These are phyloP conservation scores for Lates calcarifer DNA, from an alignment of 2,113 vertebrate species.

Conservation along the genomic window DNA sequence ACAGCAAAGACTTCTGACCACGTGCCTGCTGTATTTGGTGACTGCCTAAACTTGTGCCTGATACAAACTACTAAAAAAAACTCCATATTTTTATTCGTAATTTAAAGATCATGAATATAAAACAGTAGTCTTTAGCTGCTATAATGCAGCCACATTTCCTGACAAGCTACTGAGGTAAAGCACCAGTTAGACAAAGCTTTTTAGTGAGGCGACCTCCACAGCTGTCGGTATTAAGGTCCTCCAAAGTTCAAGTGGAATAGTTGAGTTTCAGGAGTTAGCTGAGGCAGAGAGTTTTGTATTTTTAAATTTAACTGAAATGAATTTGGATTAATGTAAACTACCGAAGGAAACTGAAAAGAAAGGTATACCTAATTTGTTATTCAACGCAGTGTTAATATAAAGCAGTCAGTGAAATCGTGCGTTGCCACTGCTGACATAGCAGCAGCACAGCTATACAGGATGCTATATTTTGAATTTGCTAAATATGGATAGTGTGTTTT, in stretches of 20 bases:
- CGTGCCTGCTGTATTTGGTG: not conserved
- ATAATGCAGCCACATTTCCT: rapidly evolving
- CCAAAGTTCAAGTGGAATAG: not conserved
- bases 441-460: not conserved
- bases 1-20: not conserved
- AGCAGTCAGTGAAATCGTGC: not conserved
- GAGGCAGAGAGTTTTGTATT: not conserved
- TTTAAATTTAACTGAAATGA: not conserved
- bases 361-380: not conserved
- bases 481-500: not conserved
- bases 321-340: conserved; percentile 10
- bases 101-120: not conserved
- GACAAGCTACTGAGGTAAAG: rapidly evolving
- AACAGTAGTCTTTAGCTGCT: rapidly evolving
- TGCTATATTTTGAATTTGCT: not conserved
- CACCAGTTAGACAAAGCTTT: not conserved
- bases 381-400: not conserved
- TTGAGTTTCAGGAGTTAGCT: not conserved
- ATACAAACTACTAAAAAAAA: not conserved
- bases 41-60: conserved; percentile 25
- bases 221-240: conserved; percentile 42
- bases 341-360: not conserved
- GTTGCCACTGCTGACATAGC: not conserved
- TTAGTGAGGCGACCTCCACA: conserved; percentile 6
- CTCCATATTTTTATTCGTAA: rapidly evolving